These are phyloP conservation scores for Pandion haliaetus DNA, from an alignment of 2,113 vertebrate genomes.

Conservation along the genomic window DNA sequence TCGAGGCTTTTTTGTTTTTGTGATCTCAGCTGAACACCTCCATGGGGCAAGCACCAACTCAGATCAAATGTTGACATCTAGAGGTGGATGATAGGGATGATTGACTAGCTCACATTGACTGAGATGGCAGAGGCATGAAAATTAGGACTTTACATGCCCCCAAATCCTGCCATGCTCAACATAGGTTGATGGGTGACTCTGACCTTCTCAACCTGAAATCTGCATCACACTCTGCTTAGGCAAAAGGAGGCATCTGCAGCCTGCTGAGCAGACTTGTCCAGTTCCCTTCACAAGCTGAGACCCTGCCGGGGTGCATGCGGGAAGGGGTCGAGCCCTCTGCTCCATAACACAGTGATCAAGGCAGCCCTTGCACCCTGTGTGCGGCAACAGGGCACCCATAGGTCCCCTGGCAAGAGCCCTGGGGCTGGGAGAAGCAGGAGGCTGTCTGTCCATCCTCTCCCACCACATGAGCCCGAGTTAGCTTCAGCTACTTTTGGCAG, in stretches of 20 bases:
- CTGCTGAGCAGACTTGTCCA: background rate
- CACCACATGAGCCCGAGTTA: fast-evolving
- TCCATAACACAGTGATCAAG: fast-evolving
- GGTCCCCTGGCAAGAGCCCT: background rate
- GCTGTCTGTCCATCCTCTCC: background rate
- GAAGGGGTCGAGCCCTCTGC: background rate
- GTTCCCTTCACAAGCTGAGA: background rate
- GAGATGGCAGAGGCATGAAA: background rate
- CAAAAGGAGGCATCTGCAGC: background rate
- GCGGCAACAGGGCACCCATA: fast-evolving
- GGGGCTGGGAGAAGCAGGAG: background rate
- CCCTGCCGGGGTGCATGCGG: background rate
- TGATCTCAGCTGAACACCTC: fast-evolving
- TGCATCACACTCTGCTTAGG: background rate
- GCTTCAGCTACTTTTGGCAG: background rate
- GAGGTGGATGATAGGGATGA: background rate
- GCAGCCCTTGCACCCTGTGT: background rate
- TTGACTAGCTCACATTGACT: background rate
- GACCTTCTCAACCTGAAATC: background rate
- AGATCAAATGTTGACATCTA: background rate
- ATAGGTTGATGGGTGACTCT: fast-evolving
- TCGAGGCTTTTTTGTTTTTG: background rate
- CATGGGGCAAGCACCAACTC: background rate
- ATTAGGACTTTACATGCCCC: background rate
- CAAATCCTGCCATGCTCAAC: fast-evolving